Evolutionary conservation across 2,797 vertebrate species (phyloP).

Genomic region (Arrhamphus sclerolepis): DNA sequence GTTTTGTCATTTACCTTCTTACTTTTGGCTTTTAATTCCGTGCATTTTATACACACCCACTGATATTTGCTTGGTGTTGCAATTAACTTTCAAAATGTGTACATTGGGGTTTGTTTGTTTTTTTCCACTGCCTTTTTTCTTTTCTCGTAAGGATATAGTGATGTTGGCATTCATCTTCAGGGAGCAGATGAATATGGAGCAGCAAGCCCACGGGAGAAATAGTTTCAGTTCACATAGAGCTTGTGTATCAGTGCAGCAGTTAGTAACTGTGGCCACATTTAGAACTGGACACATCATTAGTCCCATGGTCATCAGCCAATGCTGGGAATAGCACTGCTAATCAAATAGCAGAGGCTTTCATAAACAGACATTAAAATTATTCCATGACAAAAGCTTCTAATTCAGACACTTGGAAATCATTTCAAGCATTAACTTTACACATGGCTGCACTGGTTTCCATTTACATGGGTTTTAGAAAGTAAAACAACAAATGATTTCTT

Average conservation of each 20-base stretch:
- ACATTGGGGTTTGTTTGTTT: background rate
- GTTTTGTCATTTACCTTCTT: constrained; percentile 12
- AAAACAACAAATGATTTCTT: background rate
- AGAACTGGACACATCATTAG: constrained; percentile 48
- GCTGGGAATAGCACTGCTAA: constrained; percentile 65
- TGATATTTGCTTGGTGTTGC: background rate
- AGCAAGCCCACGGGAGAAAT: constrained; percentile 64
- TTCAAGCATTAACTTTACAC: constrained; percentile 5
- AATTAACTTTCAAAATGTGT: background rate
- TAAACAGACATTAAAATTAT: constrained; percentile 33
- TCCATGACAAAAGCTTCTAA: constrained; percentile 31
- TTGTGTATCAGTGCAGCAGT: constrained; percentile 44
- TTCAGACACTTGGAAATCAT: constrained; percentile 10
- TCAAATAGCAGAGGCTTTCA: constrained; percentile 51
- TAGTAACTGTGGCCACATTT: constrained; percentile 62
- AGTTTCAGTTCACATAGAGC: constrained; percentile 62
- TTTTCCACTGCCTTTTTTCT: too few species aligned
- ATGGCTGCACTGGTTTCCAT: constrained; percentile 10
- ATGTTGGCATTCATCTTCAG: constrained; percentile 40
- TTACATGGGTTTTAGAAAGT: background rate
- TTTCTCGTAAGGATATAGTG: constrained; percentile 1
- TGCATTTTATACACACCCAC: background rate
- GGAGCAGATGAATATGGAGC: constrained; percentile 70
- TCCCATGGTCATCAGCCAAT: constrained; percentile 45
- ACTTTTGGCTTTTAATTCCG: background rate